Evolutionary conservation across 2,888 invertebrate species (phyloP).

Genomic region (Clistopyga incitator): DNA sequence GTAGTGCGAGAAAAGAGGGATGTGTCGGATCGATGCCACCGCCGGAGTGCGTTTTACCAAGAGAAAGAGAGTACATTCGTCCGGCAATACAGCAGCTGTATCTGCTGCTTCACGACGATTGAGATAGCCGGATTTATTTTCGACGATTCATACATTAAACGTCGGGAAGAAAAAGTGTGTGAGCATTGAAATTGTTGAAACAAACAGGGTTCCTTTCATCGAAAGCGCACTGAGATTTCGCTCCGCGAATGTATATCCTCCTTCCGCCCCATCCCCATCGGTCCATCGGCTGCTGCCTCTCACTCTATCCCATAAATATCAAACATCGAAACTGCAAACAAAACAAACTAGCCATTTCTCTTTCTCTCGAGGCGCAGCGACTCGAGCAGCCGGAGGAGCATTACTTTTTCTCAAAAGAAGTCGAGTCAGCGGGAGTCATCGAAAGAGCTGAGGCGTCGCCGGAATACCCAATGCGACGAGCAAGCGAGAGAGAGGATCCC

Average conservation of each 20-base stretch:
- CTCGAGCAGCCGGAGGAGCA: constrained; percentile 22
- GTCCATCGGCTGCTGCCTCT: background rate
- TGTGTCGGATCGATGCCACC: constrained; percentile 60
- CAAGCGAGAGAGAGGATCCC: constrained; percentile 60
- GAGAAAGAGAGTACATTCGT: constrained; percentile 19
- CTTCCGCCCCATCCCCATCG: background rate
- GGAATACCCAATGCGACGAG: constrained; percentile 71
- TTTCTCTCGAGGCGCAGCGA: constrained; percentile 37
- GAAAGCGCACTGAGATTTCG: constrained; percentile 12
- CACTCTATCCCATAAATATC: constrained; percentile 52
- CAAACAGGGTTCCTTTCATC: constrained; percentile 54
- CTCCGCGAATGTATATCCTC: constrained; percentile 41
- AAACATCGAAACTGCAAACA: constrained; percentile 59
- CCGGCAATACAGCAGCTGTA: background rate
- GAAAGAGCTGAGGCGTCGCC: constrained; percentile 77
- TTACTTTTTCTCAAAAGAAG: constrained; percentile 61
- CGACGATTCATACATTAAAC: constrained; percentile 49
- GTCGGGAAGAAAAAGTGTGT: constrained; percentile 34
- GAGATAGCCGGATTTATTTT: constrained; percentile 55
- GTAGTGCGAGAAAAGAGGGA: constrained; percentile 59
- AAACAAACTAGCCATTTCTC: constrained; percentile 57
- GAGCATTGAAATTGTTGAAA: constrained; percentile 57
- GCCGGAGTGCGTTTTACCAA: constrained; percentile 39
- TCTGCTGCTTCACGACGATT: constrained; percentile 44
- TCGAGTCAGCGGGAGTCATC: constrained; percentile 77